A percentile compares a stretch with the other conserved stretches of the same genome.
These are phyloP conservation scores for Listronotus bonariensis DNA, from an alignment of 1,140 invertebrate species.

Conservation along the genomic window DNA sequence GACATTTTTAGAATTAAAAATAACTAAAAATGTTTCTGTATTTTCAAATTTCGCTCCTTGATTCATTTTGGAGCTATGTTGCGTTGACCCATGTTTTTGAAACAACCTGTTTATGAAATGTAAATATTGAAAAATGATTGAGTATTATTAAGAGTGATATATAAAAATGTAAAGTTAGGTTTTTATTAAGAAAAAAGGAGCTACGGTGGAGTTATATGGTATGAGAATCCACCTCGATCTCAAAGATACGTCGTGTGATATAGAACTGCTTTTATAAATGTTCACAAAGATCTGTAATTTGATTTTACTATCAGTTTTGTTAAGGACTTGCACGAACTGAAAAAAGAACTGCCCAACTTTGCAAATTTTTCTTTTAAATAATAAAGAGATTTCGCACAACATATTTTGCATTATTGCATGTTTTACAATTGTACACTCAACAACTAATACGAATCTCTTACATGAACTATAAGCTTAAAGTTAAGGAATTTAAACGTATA, in stretches of 20 bases:
- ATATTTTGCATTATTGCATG: no score
- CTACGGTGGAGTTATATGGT: conserved; percentile 18
- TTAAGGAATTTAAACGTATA: no score
- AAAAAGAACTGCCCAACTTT: conserved; percentile 4
- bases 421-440: no score
- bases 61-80: no score
- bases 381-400: no score
- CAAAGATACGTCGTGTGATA: conserved; percentile 52
- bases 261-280: conserved; percentile 54
- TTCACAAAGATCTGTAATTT: conserved; percentile 55
- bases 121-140: conserved; percentile 41
- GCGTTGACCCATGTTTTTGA: no score
- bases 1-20: no score
- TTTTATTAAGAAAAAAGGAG: conserved; percentile 32
- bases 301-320: conserved; percentile 33
- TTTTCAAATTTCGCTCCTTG: no score
- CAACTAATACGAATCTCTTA: no score
- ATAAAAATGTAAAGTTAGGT: conserved; percentile 24
- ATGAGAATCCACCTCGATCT: conserved; percentile 49
- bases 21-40: no score
- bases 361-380: no score
- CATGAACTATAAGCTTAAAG: no score
- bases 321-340: conserved; percentile 42
- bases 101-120: conserved; percentile 11
- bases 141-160: conserved; percentile 54